phyloP scores from a whole-genome alignment of 2,797 vertebrate species.

The Rallus crepitans region DNA sequence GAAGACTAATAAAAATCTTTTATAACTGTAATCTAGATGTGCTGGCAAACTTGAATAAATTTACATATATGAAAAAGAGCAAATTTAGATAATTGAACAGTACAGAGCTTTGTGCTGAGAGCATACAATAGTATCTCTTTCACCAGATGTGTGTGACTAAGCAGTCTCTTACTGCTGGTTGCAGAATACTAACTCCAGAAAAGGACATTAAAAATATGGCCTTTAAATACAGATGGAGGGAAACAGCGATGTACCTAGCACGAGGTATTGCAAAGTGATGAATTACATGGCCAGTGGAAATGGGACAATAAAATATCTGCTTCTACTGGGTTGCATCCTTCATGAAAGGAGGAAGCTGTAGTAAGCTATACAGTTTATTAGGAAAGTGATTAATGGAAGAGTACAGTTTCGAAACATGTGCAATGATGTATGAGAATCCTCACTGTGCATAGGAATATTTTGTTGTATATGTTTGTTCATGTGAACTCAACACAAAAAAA shows the following conservation, averaged over 20 bases:
- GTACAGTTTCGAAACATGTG: background rate
- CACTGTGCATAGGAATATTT: background rate
- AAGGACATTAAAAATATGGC: background rate
- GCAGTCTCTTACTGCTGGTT: background rate
- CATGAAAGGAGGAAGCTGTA: background rate
- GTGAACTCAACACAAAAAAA: background rate
- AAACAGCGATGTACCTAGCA: background rate
- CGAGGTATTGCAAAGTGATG: background rate
- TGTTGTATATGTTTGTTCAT: background rate
- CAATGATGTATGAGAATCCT: background rate
- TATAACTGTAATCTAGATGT: background rate
- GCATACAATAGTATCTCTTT: background rate
- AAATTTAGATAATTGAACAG: constrained; percentile 21
- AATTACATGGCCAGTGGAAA: background rate
- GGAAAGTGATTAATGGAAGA: background rate
- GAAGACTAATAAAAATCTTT: background rate
- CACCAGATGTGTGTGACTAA: constrained; percentile 27
- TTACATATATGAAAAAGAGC: background rate
- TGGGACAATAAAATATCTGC: background rate
- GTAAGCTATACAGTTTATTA: background rate
- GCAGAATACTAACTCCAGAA: background rate
- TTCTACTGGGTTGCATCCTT: background rate
- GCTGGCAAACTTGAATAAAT: constrained; percentile 17
- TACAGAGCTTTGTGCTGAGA: constrained; percentile 18
- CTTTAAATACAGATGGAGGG: background rate